These are phyloP conservation scores for Nomada fabriciana DNA, from an alignment of 2,888 invertebrate species.

Conservation along the genomic window DNA sequence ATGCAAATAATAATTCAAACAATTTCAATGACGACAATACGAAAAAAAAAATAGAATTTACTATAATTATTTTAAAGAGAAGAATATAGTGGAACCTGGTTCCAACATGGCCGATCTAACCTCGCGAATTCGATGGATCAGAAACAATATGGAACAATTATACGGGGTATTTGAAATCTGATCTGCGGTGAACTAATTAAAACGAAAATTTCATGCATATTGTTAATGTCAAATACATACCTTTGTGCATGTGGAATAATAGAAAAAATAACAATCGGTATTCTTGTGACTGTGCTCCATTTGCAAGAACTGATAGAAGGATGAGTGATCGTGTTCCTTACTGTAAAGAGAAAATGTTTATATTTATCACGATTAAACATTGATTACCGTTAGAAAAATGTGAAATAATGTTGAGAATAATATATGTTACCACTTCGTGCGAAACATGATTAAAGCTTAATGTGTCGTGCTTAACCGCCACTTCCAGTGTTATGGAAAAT, in stretches of 20 bases:
- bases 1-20: not conserved
- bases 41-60: conserved; percentile 18
- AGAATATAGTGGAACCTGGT: conserved; percentile 62
- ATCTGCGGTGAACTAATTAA: not conserved
- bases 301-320: conserved; percentile 82
- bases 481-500: conserved; percentile 52
- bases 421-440: conserved; percentile 78
- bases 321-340: conserved; percentile 83
- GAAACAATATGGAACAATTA: conserved; percentile 70
- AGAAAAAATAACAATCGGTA: conserved; percentile 95
- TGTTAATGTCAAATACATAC: conserved; percentile 85
- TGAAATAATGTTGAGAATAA: not conserved
- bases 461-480: conserved; percentile 46
- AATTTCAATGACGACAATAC: not conserved
- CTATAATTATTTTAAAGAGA: conserved; percentile 50
- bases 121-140: conserved; percentile 63
- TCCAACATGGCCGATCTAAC: conserved; percentile 81
- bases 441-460: conserved; percentile 76
- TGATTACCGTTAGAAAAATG: not conserved
- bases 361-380: conserved; percentile 3
- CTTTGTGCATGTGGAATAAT: conserved; percentile 94
- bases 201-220: not conserved
- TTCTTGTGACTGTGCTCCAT: conserved; percentile 91
- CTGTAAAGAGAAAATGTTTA: conserved; percentile 71
- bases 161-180: conserved; percentile 12